These are phyloP conservation scores for Cataglyphis cursor DNA, from an alignment of 2,888 invertebrate species.

Conservation along the genomic window DNA sequence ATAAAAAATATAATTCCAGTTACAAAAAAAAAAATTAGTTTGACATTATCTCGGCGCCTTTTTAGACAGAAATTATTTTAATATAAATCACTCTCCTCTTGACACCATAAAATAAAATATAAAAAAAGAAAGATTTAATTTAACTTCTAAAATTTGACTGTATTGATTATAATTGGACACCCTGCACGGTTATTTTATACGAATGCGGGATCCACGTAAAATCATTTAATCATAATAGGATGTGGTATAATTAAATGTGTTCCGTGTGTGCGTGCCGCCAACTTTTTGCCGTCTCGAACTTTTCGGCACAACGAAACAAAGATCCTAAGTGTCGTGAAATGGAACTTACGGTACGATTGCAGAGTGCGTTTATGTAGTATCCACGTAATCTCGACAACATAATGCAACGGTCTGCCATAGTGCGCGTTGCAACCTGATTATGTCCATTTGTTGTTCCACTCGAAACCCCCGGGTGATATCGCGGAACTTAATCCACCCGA, in stretches of 20 bases:
- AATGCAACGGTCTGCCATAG: conserved; percentile 59
- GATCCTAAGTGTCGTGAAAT: conserved; percentile 36
- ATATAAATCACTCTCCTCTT: too few species aligned
- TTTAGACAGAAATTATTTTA: too few species aligned
- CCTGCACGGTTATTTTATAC: not conserved
- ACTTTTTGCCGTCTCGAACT: conserved; percentile 39
- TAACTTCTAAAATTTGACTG: not conserved
- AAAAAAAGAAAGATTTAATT: not conserved
- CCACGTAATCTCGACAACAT: conserved; percentile 57
- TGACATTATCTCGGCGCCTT: too few species aligned
- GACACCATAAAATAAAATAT: not conserved
- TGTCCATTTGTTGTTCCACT: conserved; percentile 67
- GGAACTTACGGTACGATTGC: conserved; percentile 1
- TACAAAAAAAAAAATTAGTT: too few species aligned
- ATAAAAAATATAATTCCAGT: not conserved
- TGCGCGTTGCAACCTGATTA: conserved; percentile 57
- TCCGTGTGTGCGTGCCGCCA: not conserved
- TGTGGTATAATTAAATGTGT: not conserved
- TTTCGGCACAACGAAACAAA: conserved; percentile 20
- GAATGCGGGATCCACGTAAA: too few species aligned
- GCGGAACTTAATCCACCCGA: conserved; percentile 72
- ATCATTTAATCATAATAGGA: too few species aligned
- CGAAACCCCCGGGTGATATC: conserved; percentile 49
- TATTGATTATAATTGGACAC: not conserved
- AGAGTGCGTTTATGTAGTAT: not conserved